Evolutionary conservation across 2,888 invertebrate genomes (phyloP), one percentile per base, ranked within the genome.

Genomic region (Agrochola lota): DNA sequence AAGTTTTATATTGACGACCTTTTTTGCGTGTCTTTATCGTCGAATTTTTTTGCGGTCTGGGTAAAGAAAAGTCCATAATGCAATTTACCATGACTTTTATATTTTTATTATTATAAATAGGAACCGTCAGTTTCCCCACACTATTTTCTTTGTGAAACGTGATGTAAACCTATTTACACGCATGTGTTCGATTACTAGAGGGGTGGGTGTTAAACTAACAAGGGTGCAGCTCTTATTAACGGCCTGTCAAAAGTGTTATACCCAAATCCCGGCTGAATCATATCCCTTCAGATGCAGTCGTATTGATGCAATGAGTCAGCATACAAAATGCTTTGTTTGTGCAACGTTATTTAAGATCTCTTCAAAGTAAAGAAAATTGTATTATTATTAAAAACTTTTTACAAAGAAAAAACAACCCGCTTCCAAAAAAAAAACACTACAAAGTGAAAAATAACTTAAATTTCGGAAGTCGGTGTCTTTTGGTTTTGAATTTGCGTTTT

Each of bases 151-250:
- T 78, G 81, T 77, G n/a, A 40, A 40, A 60, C 35, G 35, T 63
- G 88, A 87, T 85, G 89, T 89, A 87, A 91, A 91, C 88, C 87
- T 90, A 92, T 93, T 94, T 93, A 91, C 92, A 92, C 91, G 92
- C 91, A 87, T 90, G 91, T 91, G 91, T 90, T 89, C 91, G 91
- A 93, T 93, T 93, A 93, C 89, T 73, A 74, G 84, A 90, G 91
- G 95, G 95, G 94, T 92, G 91, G 91, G 94, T 94, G 94, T 93
- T 91, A 93, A 94, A 95, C 94, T 94, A 96, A 95, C 95, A 94
- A 93, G 96, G 95, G 96, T 92, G 95, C 91, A 92, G 92, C 88
- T 93, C 94, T 95, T 95, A 96, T 96, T 96, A 96, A 95, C 94
- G 93, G 91, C 91, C 94, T 92, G 95, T 95, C 96, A 94, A 93